phyloP scores from a whole-genome alignment of 2,113 vertebrate species.

The Megaptera novaeangliae region DNA sequence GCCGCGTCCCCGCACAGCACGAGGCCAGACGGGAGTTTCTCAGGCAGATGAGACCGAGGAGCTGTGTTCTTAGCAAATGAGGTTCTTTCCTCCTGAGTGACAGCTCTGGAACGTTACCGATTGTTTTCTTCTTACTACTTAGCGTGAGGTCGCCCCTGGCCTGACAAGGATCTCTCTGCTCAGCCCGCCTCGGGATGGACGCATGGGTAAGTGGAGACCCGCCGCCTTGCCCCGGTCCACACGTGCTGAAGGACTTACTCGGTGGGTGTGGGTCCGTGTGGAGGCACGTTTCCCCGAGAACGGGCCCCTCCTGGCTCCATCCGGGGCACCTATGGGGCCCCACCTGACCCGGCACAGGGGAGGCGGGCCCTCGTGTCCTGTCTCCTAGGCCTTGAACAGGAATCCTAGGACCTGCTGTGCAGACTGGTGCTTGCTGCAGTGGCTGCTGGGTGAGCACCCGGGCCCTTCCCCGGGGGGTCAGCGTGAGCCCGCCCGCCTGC shows the following conservation, averaged over 20 bases:
- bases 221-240: accelerated
- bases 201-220: slow-evolving; percentile 83
- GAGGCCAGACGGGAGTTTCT: no score
- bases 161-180: slow-evolving; percentile 85
- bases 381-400: not conserved
- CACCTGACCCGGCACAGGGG: not conserved
- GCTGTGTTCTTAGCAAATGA: accelerated
- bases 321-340: not conserved
- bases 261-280: no score
- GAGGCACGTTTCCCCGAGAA: not conserved
- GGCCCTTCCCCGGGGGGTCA: not conserved
- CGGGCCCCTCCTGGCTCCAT: not conserved
- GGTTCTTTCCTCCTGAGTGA: not conserved
- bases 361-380: not conserved
- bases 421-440: accelerated
- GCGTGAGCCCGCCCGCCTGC: no score
- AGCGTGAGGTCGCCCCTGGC: slow-evolving; percentile 78
- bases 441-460: accelerated
- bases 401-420: accelerated
- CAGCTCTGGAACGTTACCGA: not conserved
- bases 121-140: slow-evolving; percentile 28
- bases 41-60: no score
- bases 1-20: accelerated
- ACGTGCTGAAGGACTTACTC: not conserved
- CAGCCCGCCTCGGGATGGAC: slow-evolving; percentile 84